These are phyloP conservation scores for Psilopsiagon aurifrons DNA, from an alignment of 2,113 vertebrate genomes.

Conservation along the genomic window DNA sequence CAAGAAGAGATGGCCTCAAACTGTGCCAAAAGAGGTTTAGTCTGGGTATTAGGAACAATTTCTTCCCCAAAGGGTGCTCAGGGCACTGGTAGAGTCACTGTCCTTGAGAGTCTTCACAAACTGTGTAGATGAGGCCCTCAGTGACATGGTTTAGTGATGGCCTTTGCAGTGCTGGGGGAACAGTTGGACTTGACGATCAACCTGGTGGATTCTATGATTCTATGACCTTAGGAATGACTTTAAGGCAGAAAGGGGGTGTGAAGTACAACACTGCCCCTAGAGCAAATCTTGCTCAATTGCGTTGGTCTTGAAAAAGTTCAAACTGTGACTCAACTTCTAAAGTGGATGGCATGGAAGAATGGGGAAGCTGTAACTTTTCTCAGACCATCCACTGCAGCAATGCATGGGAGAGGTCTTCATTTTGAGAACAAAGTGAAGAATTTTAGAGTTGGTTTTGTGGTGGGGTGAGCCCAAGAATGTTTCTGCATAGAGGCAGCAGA, in stretches of 20 bases:
- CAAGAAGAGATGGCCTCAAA: not conserved
- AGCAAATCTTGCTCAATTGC: not conserved
- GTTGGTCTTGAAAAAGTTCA: not conserved
- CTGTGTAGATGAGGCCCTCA: not conserved
- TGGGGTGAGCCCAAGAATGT: not conserved
- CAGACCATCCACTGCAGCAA: not conserved
- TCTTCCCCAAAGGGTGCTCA: not conserved
- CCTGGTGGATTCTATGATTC: not conserved
- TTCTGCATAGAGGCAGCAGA: not conserved
- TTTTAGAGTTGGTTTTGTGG: not conserved
- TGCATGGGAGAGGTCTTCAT: not conserved
- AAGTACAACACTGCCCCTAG: not conserved
- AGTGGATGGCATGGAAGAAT: not conserved
- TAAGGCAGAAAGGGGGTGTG: not conserved
- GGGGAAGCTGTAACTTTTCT: not conserved
- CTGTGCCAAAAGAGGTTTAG: not conserved
- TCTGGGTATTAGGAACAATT: not conserved
- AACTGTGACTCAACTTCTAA: not conserved
- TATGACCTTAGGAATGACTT: not conserved
- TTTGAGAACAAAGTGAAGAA: not conserved
- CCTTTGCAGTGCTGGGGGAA: not conserved
- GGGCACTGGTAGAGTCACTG: not conserved
- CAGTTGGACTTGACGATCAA: not conserved
- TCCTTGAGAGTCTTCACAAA: not conserved
- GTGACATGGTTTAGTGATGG: not conserved